A percentile compares a stretch with the other conserved stretches of the same genome.
phyloP scores from a whole-genome alignment of 2,888 invertebrate genomes.

The Pheosia tremula region DNA sequence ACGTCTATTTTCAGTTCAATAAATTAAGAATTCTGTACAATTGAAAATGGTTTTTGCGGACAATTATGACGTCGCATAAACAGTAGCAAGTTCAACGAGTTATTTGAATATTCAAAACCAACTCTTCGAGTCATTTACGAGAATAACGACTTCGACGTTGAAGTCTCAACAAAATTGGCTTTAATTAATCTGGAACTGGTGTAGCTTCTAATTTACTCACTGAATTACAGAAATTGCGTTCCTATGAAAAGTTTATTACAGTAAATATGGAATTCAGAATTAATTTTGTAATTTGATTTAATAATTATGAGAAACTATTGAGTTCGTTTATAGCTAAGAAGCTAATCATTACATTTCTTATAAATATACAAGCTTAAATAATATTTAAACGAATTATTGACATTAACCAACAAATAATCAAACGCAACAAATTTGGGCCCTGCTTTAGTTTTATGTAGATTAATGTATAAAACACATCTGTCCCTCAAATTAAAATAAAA shows the following conservation, averaged over 20 bases:
- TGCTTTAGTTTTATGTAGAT: too few species aligned
- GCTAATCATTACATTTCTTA: too few species aligned
- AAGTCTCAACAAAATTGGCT: constrained; percentile 39
- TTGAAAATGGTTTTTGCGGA: constrained; percentile 23
- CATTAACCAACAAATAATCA: too few species aligned
- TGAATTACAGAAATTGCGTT: constrained; percentile 17
- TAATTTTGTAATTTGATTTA: too few species aligned
- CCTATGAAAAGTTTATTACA: constrained; percentile 12
- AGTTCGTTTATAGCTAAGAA: too few species aligned
- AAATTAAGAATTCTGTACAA: constrained; percentile 19
- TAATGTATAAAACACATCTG: too few species aligned
- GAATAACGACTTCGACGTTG: constrained; percentile 39
- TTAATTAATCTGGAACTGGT: constrained; percentile 36
- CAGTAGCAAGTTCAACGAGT: constrained; percentile 26
- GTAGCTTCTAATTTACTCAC: constrained; percentile 32
- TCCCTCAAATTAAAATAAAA: too few species aligned
- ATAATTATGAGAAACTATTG: too few species aligned
- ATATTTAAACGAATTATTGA: too few species aligned
- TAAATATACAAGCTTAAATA: too few species aligned
- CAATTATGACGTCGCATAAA: constrained; percentile 39
- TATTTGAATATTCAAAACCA: constrained; percentile 50
- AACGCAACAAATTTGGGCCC: too few species aligned
- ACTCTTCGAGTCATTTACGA: constrained; percentile 37
- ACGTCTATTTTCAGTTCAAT: constrained; percentile 11
- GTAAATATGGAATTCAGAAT: too few species aligned